A percentile compares a stretch with the other conserved stretches of the same genome.
phyloP scores from a whole-genome alignment of 2,113 vertebrate species.

The Amia ocellicauda region DNA sequence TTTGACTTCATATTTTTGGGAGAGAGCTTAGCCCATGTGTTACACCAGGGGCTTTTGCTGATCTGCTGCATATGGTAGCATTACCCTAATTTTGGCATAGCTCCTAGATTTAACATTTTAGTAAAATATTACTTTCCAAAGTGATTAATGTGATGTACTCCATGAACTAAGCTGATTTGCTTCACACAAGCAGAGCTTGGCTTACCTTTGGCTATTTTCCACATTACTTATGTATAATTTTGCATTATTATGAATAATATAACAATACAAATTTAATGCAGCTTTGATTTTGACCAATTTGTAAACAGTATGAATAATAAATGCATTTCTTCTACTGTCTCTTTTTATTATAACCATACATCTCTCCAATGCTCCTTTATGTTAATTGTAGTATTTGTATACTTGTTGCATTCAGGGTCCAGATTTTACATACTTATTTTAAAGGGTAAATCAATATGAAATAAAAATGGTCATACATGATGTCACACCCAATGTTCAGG shows the following conservation, averaged over 20 bases:
- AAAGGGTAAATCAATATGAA: too few species aligned
- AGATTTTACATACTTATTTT: too few species aligned
- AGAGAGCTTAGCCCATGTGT: background rate
- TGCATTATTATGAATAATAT: background rate
- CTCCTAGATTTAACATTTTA: background rate
- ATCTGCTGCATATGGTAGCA: constrained; percentile 1
- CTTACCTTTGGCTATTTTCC: constrained; percentile 2
- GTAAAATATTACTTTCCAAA: constrained; percentile 4
- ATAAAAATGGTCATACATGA: too few species aligned
- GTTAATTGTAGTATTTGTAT: too few species aligned
- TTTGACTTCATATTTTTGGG: background rate
- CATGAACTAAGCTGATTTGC: background rate
- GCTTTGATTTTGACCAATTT: too few species aligned
- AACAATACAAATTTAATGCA: too few species aligned
- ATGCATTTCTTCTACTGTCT: too few species aligned
- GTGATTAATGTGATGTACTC: background rate
- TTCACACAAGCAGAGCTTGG: background rate
- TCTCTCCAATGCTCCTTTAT: too few species aligned
- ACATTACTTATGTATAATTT: background rate
- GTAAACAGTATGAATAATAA: too few species aligned
- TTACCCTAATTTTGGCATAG: background rate
- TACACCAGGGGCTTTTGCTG: background rate
- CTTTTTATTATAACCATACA: too few species aligned
- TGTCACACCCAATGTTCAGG: too few species aligned
- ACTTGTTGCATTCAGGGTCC: too few species aligned